phyloP scores from a whole-genome alignment of 2,888 invertebrate species.

The Eustalomyia histrio region DNA sequence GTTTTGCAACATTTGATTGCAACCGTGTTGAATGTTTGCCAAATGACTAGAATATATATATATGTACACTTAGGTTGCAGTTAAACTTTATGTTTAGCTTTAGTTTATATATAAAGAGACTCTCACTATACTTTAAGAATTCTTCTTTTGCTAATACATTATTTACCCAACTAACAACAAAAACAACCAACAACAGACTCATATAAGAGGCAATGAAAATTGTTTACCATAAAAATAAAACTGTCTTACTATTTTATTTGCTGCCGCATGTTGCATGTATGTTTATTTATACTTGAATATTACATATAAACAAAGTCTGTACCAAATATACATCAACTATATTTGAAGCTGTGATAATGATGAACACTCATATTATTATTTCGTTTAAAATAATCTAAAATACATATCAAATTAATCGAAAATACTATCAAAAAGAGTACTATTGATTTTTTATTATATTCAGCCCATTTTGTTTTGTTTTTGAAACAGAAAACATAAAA shows the following conservation, averaged over 20 bases:
- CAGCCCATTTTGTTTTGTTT: no score
- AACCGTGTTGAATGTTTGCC: slow-evolving; percentile 55
- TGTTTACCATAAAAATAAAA: slow-evolving; percentile 64
- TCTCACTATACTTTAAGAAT: slow-evolving; percentile 39
- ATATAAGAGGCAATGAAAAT: slow-evolving; percentile 54
- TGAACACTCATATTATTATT: no score
- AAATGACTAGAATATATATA: not conserved
- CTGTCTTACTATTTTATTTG: slow-evolving; percentile 62
- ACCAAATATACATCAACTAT: not conserved
- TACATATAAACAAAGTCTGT: not conserved
- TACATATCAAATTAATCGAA: no score
- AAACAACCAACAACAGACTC: slow-evolving; percentile 4
- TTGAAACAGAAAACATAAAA: no score
- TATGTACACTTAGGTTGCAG: not conserved
- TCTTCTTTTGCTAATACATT: slow-evolving; percentile 53
- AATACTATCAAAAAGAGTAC: no score
- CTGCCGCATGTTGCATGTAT: slow-evolving; percentile 59
- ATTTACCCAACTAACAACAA: slow-evolving; percentile 57
- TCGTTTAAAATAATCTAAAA: no score
- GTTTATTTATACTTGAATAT: slow-evolving; percentile 36
- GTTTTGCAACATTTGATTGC: slow-evolving; percentile 34
- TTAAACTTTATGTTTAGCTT: slow-evolving; percentile 37
- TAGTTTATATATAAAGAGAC: slow-evolving; percentile 16
- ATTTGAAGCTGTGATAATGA: no score
- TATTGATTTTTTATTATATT: no score